Percentiles rank a stretch among this genome's conserved stretches.
These are phyloP conservation scores for Centrocercus urophasianus DNA, from an alignment of 2,113 vertebrate species.

Conservation along the genomic window DNA sequence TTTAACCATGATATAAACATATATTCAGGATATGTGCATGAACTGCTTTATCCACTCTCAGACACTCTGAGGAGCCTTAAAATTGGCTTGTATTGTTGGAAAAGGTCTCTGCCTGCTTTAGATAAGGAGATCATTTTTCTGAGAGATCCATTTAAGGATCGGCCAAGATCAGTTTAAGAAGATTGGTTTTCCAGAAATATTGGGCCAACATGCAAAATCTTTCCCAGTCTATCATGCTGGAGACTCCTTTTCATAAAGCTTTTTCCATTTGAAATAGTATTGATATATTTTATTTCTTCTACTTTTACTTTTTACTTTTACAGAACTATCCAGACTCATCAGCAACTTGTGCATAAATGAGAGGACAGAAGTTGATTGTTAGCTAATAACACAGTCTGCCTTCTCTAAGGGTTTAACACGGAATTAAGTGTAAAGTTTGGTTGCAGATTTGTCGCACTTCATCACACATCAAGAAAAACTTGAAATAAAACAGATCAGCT, in stretches of 20 bases:
- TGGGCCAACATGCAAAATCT: background rate
- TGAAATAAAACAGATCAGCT: constrained; percentile 1
- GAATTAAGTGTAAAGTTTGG: background rate
- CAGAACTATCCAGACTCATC: background rate
- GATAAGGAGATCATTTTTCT: background rate
- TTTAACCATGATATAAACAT: background rate
- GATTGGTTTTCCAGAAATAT: background rate
- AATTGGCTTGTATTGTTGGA: background rate
- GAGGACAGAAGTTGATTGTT: background rate
- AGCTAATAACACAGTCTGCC: background rate
- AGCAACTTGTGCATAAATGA: background rate
- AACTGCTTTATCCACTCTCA: background rate
- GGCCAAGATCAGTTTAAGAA: no score
- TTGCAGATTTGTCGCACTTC: background rate
- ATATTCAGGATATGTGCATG: background rate
- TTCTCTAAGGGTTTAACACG: background rate
- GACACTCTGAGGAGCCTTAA: background rate
- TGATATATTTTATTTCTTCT: background rate
- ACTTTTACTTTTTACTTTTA: background rate
- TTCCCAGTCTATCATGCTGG: background rate
- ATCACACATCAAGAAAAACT: background rate
- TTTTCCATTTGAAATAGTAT: background rate
- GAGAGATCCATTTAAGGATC: no score
- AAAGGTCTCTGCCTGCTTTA: background rate
- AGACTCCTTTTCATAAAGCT: background rate